These are phyloP conservation scores for Betta splendens DNA, from an alignment of 2,797 vertebrate species.

Conservation along the genomic window DNA sequence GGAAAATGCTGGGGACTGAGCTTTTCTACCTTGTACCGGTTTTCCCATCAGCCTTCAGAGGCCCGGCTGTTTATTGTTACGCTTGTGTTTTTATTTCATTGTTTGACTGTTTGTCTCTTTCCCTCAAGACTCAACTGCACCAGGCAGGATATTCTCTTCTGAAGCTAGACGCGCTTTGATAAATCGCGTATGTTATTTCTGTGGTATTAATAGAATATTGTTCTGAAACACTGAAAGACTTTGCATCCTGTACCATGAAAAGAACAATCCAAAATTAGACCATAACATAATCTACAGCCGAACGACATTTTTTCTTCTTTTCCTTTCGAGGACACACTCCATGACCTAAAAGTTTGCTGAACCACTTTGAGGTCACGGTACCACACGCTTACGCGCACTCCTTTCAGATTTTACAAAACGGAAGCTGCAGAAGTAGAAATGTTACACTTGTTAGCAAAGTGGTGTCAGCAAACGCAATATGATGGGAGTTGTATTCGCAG, in stretches of 20 bases:
- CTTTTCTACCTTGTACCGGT: slow-evolving; percentile 59
- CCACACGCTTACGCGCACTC: neutral
- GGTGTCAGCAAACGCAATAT: too few species aligned
- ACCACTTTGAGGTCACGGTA: neutral
- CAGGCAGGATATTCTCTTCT: slow-evolving; percentile 67
- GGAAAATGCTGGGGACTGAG: slow-evolving; percentile 50
- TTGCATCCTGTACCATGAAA: slow-evolving; percentile 20
- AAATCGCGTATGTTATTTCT: slow-evolving; percentile 58
- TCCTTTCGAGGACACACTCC: neutral
- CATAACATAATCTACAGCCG: slow-evolving; percentile 24
- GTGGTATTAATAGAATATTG: slow-evolving; percentile 64
- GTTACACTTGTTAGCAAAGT: too few species aligned
- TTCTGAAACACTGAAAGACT: slow-evolving; percentile 47
- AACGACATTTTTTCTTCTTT: neutral
- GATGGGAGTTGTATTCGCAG: too few species aligned
- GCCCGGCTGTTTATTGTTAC: slow-evolving; percentile 67
- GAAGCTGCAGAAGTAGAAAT: neutral
- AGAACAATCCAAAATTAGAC: slow-evolving; percentile 36
- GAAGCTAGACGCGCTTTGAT: slow-evolving; percentile 66
- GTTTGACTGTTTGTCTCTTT: slow-evolving; percentile 68
- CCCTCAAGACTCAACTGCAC: slow-evolving; percentile 48
- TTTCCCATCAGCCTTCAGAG: slow-evolving; percentile 73
- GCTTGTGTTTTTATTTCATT: slow-evolving; percentile 67
- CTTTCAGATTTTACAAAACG: neutral
- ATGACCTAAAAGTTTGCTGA: slow-evolving; percentile 18